These are phyloP conservation scores for Sebastes matsubarae DNA, from an alignment of 2,797 vertebrate species.

Conservation along the genomic window DNA sequence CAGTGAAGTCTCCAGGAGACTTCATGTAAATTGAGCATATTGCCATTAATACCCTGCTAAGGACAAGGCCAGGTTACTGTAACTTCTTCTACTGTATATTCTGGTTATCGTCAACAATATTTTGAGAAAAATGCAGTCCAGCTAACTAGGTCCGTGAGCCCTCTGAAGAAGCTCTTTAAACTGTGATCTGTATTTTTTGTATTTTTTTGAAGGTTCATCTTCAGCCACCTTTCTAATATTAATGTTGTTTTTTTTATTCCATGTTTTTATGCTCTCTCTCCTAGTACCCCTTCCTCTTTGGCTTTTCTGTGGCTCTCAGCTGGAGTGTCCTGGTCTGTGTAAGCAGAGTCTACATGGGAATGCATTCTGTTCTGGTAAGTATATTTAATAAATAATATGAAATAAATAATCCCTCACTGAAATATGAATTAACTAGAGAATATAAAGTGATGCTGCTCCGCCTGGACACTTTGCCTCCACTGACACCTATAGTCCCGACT, in stretches of 20 bases:
- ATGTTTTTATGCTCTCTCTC: conserved; percentile 8
- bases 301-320: conserved; percentile 87
- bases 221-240: not conserved
- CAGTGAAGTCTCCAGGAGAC: not conserved
- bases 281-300: conserved; percentile 92
- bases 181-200: not conserved
- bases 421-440: not conserved
- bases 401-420: not conserved
- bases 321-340: conserved; percentile 96
- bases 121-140: not conserved
- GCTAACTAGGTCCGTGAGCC: not conserved
- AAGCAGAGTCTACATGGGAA: conserved; percentile 98
- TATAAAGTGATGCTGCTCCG: not conserved
- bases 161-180: not conserved
- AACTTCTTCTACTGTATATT: not conserved
- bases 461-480: not conserved
- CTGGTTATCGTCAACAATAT: not conserved
- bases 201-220: not conserved
- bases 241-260: not conserved
- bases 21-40: not conserved
- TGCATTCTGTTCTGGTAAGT: conserved; percentile 97
- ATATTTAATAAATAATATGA: not conserved
- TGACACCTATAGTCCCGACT: not conserved
- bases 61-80: too few relatives aligned
- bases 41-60: not conserved